These are phyloP conservation scores for Chinchilla lanigera DNA, from an alignment of 2,113 vertebrate species.

Conservation along the genomic window DNA sequence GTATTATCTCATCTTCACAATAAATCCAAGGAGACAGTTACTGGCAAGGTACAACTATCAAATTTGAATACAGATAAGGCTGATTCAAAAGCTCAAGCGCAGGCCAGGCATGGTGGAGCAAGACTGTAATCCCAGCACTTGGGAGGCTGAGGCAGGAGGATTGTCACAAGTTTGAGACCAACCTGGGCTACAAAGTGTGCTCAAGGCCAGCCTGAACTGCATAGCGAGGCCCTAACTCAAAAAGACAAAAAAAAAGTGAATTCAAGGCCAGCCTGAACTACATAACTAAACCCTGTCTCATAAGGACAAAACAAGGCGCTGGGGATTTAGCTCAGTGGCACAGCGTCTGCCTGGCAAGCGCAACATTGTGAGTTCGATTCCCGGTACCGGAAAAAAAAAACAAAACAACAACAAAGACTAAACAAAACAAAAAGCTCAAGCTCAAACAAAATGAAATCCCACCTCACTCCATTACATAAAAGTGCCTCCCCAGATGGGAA, in stretches of 20 bases:
- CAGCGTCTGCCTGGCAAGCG: too few relatives aligned
- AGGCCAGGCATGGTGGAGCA: not conserved
- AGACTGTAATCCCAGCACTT: not conserved
- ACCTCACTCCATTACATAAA: not conserved
- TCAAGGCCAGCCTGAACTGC: too few relatives aligned
- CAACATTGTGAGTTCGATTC: too few relatives aligned
- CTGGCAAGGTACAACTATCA: not conserved
- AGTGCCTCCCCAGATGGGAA: not conserved
- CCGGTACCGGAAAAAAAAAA: too few relatives aligned
- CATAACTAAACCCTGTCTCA: not conserved
- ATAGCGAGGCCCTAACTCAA: too few relatives aligned
- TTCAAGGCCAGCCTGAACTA: not conserved
- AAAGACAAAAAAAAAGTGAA: too few relatives aligned
- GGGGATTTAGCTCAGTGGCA: too few relatives aligned
- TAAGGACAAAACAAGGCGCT: too few relatives aligned
- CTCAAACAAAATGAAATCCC: not conserved
- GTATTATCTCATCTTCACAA: constrained; percentile 5
- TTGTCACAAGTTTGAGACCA: not conserved
- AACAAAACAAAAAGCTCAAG: not conserved
- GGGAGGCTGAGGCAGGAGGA: not conserved
- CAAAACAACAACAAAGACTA: not conserved
- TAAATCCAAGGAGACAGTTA: constrained; percentile 33
- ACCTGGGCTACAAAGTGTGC: not conserved
- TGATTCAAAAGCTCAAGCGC: constrained; percentile 42
- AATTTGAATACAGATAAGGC: constrained; percentile 15